Conservation (phyloP, 2,113 vertebrate species). For the Oplegnathus fasciatus region DNA sequence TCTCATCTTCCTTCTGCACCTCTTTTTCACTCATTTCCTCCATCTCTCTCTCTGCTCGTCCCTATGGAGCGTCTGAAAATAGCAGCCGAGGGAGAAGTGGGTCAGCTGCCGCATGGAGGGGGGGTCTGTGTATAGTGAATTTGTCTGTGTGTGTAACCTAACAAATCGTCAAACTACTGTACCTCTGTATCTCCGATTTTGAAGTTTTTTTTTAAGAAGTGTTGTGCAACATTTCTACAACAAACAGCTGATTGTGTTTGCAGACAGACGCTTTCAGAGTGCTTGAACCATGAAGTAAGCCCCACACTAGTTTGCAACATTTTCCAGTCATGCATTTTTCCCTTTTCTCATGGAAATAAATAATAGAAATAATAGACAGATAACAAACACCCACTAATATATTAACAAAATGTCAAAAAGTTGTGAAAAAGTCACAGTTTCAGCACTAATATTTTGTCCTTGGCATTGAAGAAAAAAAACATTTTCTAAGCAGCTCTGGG, state of each 20-base stretch:
- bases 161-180: constrained; percentile 34
- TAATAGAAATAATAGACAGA: too few relatives aligned
- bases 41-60: constrained; percentile 66
- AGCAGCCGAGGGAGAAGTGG: constrained; percentile 83
- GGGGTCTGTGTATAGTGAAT: constrained; percentile 15
- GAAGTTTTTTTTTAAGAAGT: background rate
- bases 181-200: background rate
- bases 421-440: too few relatives aligned
- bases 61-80: constrained; percentile 84
- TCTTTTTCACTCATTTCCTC: constrained; percentile 65
- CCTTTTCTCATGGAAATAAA: too few relatives aligned
- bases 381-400: too few relatives aligned
- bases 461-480: background rate
- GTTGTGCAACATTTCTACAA: background rate
- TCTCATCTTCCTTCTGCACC: constrained; percentile 55
- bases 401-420: background rate
- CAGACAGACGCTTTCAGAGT: background rate
- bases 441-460: background rate
- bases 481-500: background rate
- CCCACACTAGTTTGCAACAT: background rate
- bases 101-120: constrained; percentile 75
- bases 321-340: background rate
- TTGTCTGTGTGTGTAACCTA: constrained; percentile 30
- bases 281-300: background rate
- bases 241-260: background rate